Base-by-base conservation (phyloP, 1,140 invertebrate species). In the Papilio xuthus region DNA sequence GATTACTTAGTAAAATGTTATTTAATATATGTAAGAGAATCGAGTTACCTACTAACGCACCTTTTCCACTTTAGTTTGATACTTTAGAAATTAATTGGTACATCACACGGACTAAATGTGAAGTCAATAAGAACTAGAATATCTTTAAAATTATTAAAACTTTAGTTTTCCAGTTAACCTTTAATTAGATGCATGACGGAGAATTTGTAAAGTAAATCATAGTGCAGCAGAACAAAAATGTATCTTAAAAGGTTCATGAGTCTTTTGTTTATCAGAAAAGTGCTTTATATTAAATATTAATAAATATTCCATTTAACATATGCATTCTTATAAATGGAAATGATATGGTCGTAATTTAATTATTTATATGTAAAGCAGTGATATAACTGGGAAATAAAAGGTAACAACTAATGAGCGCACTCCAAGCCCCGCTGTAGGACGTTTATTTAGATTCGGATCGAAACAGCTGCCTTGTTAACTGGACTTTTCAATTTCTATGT, bases 371-470 rank as follows among this genome's bases (percentile, higher is more conserved):
- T 18, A 15, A 72, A 44, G 20, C 13, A 26, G 71, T 72, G 20
- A 44, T 44, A 47, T 44, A 72, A 72, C 20, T 44, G 60, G 20
- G 20, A 76, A 37, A 79, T 76, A 77, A 71, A 79, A 71, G 71
- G 26, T 72, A 44, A 56, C 50, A 79, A 72, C 77, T 81, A 83
- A 77, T 78, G 60, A 81, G 73, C 37, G 70, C 80, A 79, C 74
- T 72, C 77, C 69, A 67, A 73, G 69, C 71, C 26, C 70, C 60
- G 77, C 78, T 75, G 78, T 78, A 77, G 4, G 74, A 82, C 79
- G 80, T 81, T 84, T 84, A 81, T 79, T 86, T 80, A 84, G 85
- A 88, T 88, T 84, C 77, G 84, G 83, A 88, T 86, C 86, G 32
- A 72, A 41, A 79, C 81, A 85, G 77, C 82, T 85, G 82, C 78